Percentiles rank a stretch among this genome's conserved stretches.
These are phyloP conservation scores for Corythoichthys haematopterus DNA, from an alignment of 2,113 vertebrate species.

Conservation along the genomic window DNA sequence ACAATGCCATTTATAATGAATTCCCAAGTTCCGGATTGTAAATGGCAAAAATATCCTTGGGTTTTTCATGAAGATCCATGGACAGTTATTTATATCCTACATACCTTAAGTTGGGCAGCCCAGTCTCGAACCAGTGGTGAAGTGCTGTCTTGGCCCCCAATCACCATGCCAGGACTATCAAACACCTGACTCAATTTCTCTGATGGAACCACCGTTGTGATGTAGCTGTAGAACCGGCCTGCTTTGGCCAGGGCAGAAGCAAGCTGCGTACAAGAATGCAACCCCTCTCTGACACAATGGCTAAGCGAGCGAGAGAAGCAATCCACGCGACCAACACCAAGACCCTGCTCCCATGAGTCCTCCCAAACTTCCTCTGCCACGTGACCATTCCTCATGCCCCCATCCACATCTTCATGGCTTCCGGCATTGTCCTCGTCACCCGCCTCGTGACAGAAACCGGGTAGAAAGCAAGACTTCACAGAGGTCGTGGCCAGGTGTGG, in stretches of 20 bases:
- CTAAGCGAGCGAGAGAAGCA: conserved; percentile 73
- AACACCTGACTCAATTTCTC: conserved; percentile 75
- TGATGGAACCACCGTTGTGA: conserved; percentile 70
- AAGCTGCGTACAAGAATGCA: conserved; percentile 64
- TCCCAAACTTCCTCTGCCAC: conserved; percentile 39
- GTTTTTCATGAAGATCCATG: neutral
- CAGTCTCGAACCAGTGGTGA: conserved; percentile 50
- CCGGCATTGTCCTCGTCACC: conserved; percentile 38
- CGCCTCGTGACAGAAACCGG: conserved; percentile 60
- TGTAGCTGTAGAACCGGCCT: conserved; percentile 72
- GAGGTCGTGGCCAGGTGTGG: conserved; percentile 40
- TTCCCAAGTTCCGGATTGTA: neutral
- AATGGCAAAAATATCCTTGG: neutral
- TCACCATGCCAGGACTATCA: conserved; percentile 42
- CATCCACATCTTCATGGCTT: conserved; percentile 23
- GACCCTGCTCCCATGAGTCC: conserved; percentile 64
- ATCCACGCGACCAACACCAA: conserved; percentile 67
- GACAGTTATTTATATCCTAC: neutral
- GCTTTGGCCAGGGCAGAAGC: conserved; percentile 66
- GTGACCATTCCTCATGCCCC: conserved; percentile 40
- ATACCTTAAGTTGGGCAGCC: conserved; percentile 72
- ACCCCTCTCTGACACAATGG: conserved; percentile 69
- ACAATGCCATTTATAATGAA: neutral
- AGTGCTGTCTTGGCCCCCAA: conserved; percentile 23
- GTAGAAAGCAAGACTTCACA: conserved; percentile 58